Evolutionary conservation across 2,888 invertebrate species (phyloP).

Genomic region (Portevinia maculata): DNA sequence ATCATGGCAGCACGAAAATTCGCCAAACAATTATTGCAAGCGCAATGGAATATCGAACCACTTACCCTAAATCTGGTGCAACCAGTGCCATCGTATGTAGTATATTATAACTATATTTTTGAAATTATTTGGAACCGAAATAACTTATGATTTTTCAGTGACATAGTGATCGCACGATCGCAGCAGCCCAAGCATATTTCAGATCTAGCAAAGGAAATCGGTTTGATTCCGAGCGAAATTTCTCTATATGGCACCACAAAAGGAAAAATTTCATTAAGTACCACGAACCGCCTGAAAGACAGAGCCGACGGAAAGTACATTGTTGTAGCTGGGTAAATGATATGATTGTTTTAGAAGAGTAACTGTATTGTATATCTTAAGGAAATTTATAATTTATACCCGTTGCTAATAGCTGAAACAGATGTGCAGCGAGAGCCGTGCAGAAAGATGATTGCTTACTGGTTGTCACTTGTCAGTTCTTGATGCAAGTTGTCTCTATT

Average conservation of each 20-base stretch:
- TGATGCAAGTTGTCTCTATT: too few species aligned
- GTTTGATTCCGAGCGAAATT: slow-evolving; percentile 90
- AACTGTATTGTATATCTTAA: too few species aligned
- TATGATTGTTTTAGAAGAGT: slow-evolving; percentile 1
- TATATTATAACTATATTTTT: background rate
- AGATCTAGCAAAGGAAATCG: slow-evolving; percentile 92
- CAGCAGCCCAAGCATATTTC: slow-evolving; percentile 94
- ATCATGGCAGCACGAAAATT: slow-evolving; percentile 90
- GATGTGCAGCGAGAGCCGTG: too few species aligned
- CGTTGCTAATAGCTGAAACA: too few species aligned
- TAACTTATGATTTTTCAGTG: slow-evolving; percentile 84
- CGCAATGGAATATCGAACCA: slow-evolving; percentile 89
- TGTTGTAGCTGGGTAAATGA: slow-evolving; percentile 94
- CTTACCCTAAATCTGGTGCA: slow-evolving; percentile 86
- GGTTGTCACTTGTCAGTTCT: too few species aligned
- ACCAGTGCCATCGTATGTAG: slow-evolving; percentile 92
- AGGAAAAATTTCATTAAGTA: slow-evolving; percentile 94
- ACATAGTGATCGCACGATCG: slow-evolving; percentile 94
- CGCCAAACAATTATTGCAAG: slow-evolving; percentile 84
- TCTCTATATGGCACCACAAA: slow-evolving; percentile 96
- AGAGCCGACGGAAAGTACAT: slow-evolving; percentile 94
- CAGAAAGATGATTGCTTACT: too few species aligned
- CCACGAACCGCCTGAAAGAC: slow-evolving; percentile 89
- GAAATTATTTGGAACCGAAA: background rate
- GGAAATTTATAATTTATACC: too few species aligned